Conservation (phyloP, 2,113 vertebrate genomes). For the Eidolon helvum region DNA sequence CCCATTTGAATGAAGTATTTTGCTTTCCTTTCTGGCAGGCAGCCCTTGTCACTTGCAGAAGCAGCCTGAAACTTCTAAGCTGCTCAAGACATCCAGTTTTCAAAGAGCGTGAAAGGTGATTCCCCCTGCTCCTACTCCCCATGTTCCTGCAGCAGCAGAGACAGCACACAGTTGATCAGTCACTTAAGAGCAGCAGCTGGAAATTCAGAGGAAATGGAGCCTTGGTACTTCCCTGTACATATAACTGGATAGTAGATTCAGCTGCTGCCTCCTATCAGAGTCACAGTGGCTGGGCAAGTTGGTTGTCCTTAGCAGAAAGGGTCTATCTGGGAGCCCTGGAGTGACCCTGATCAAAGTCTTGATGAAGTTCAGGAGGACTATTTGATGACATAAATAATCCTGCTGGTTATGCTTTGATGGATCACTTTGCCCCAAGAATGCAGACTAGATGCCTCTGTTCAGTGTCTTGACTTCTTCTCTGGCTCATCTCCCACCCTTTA, state of each 20-base stretch:
- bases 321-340: background rate
- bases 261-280: background rate
- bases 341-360: background rate
- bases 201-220: background rate
- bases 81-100: background rate
- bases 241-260: background rate
- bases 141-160: background rate
- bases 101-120: rapidly evolving
- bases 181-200: background rate
- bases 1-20: background rate
- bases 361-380: background rate
- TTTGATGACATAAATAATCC: background rate
- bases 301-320: background rate
- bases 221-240: background rate
- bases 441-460: background rate
- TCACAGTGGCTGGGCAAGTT: background rate
- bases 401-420: background rate
- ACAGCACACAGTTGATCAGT: background rate
- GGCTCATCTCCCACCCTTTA: background rate
- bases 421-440: rapidly evolving
- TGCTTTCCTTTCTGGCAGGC: background rate
- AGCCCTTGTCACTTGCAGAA: background rate
- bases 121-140: background rate
- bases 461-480: background rate
- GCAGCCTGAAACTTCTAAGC: background rate